A percentile compares a stretch with the other conserved stretches of the same genome.
Conservation (phyloP, 2,888 invertebrate genomes). For the Dynastes maya region DNA sequence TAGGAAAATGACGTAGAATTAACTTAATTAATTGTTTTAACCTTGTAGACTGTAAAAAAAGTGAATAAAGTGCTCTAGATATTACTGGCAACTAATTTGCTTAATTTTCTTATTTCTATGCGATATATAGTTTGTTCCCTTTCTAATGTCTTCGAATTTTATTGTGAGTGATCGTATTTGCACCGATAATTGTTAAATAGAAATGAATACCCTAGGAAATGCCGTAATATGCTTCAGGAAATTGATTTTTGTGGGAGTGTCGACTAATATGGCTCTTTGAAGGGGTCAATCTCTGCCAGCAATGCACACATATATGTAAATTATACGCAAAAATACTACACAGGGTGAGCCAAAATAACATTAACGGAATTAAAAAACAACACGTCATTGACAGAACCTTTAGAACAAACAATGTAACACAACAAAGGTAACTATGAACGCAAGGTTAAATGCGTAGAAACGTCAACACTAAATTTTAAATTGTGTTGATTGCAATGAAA, state of each 20-base stretch:
- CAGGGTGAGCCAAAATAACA: too few species aligned
- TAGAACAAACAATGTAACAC: too few species aligned
- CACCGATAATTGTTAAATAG: slow-evolving; percentile 36
- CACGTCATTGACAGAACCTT: too few species aligned
- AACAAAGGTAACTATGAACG: too few species aligned
- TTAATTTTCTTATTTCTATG: slow-evolving; percentile 28
- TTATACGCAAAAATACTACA: not conserved
- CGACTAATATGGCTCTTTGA: slow-evolving; percentile 45
- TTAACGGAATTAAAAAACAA: too few species aligned
- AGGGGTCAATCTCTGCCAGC: slow-evolving; percentile 43
- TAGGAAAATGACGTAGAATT: not conserved
- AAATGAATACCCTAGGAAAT: slow-evolving; percentile 50
- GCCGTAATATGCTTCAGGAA: slow-evolving; percentile 56
- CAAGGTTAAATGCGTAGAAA: too few species aligned
- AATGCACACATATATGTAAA: not conserved
- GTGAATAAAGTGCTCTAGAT: slow-evolving; percentile 19
- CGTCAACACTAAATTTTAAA: too few species aligned
- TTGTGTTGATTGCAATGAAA: too few species aligned
- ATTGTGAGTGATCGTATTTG: slow-evolving; percentile 14
- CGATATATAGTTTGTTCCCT: not conserved
- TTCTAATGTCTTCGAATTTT: not conserved
- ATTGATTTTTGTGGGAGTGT: slow-evolving; percentile 61
- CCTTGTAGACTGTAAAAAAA: slow-evolving; percentile 10
- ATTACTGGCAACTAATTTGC: not conserved
- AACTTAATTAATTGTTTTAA: not conserved